Conservation (phyloP, 2,797 vertebrate species). For the Pantherophis alleghaniensis region DNA sequence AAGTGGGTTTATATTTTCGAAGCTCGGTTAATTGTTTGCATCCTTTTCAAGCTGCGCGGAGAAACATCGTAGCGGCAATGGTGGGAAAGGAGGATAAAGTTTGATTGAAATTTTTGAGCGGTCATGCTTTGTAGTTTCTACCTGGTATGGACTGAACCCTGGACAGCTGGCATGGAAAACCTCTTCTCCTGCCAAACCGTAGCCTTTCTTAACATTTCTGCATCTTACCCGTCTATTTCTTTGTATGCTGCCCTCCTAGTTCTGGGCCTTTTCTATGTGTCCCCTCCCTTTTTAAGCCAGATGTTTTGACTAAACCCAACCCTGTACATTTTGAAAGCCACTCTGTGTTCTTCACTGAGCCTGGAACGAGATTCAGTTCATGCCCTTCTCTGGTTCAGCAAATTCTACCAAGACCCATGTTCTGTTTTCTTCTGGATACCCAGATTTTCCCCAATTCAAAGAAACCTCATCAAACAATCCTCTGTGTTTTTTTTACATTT, state of each 20-base stretch:
- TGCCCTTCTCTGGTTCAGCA: not conserved
- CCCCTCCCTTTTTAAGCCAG: not conserved
- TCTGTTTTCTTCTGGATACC: not conserved
- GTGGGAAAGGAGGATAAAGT: not conserved
- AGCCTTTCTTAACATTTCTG: not conserved
- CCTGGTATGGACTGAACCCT: not conserved
- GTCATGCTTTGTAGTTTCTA: not conserved
- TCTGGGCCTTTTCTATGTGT: not conserved
- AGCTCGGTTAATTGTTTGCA: slow-evolving; percentile 32
- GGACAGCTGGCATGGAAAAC: not conserved
- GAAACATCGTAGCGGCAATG: not conserved
- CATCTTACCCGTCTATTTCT: not conserved
- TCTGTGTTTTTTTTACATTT: not conserved
- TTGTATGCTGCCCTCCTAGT: too few relatives aligned
- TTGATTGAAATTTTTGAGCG: not conserved
- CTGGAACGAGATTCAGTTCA: too few relatives aligned
- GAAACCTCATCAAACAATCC: slow-evolving; percentile 26
- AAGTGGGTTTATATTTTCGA: not conserved
- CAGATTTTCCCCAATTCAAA: not conserved
- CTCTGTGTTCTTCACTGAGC: not conserved
- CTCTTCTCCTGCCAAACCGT: not conserved
- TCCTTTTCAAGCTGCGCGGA: slow-evolving; percentile 28
- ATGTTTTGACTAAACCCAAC: not conserved
- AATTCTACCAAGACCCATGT: not conserved
- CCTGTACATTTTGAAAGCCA: not conserved